Percentiles rank a stretch among this genome's conserved stretches.
phyloP scores from a whole-genome alignment of 64 coral and sea anemone species.

The Pocillopora verrucosa region DNA sequence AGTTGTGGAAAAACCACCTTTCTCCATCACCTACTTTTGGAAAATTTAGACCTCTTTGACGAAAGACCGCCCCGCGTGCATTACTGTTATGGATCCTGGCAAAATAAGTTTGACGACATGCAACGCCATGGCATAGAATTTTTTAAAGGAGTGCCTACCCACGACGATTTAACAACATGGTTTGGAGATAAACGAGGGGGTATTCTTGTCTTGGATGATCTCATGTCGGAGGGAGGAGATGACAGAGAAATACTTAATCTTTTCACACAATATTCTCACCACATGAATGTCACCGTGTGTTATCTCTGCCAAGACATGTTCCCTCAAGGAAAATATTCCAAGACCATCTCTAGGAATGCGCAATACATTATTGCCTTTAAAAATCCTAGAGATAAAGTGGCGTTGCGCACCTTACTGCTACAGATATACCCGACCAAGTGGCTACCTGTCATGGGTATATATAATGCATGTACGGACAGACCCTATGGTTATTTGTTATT shows the following conservation, averaged over 20 bases:
- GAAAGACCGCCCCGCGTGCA: background rate
- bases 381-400: too few relatives aligned
- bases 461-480: too few relatives aligned
- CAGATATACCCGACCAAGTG: too few relatives aligned
- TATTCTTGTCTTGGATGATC: conserved; percentile 40
- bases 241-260: conserved; percentile 44
- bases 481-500: too few relatives aligned
- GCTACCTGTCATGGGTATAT: too few relatives aligned
- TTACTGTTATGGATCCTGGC: background rate
- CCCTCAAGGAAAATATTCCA: conserved; percentile 30
- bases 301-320: conserved; percentile 45
- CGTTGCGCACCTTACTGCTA: too few relatives aligned
- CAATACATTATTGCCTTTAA: too few relatives aligned
- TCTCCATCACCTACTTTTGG: too few relatives aligned
- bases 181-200: background rate
- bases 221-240: conserved; percentile 7
- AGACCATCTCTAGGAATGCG: background rate
- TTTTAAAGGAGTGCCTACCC: background rate
- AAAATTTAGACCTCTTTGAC: background rate
- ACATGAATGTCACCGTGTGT: conserved; percentile 27
- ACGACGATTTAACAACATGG: background rate
- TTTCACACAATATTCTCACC: conserved; percentile 59
- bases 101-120: background rate
- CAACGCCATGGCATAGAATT: background rate
- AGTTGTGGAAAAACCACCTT: too few relatives aligned